These are phyloP conservation scores for Pararge aegeria DNA, from an alignment of 1,140 invertebrate species.

Conservation along the genomic window DNA sequence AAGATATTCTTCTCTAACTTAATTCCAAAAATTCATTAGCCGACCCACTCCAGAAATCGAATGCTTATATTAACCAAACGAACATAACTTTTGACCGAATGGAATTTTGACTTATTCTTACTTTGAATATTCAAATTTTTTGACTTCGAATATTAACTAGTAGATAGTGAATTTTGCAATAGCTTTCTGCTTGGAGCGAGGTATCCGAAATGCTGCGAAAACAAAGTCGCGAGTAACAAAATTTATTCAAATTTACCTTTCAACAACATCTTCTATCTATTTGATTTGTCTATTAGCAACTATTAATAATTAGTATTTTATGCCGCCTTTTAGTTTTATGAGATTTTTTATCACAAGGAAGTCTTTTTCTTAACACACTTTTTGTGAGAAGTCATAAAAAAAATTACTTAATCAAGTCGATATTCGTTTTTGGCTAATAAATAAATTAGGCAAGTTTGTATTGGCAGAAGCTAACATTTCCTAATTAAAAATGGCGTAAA, in stretches of 20 bases:
- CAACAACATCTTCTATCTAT: background rate
- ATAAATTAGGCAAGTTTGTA: background rate
- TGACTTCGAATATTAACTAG: no score
- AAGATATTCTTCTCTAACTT: no score
- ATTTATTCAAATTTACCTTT: conserved; percentile 2
- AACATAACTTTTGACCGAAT: no score
- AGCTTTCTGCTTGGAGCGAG: background rate
- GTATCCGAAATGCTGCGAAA: background rate
- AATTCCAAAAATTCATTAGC: no score
- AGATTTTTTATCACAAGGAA: conserved; percentile 12
- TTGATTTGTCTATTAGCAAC: background rate
- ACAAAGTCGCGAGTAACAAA: conserved; percentile 4
- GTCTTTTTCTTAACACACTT: background rate
- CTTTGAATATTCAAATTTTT: no score
- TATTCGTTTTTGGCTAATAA: conserved; percentile 16
- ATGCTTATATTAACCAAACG: no score
- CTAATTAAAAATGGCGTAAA: no score
- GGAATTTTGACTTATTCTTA: no score
- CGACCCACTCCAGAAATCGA: no score
- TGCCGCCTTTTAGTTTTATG: background rate
- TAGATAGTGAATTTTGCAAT: no score
- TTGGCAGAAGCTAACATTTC: background rate
- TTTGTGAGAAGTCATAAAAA: background rate
- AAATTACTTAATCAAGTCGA: background rate
- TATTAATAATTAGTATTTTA: background rate